Evolutionary conservation across 2,113 vertebrate species (phyloP).

Genomic region (Protomyctophum bolini): DNA sequence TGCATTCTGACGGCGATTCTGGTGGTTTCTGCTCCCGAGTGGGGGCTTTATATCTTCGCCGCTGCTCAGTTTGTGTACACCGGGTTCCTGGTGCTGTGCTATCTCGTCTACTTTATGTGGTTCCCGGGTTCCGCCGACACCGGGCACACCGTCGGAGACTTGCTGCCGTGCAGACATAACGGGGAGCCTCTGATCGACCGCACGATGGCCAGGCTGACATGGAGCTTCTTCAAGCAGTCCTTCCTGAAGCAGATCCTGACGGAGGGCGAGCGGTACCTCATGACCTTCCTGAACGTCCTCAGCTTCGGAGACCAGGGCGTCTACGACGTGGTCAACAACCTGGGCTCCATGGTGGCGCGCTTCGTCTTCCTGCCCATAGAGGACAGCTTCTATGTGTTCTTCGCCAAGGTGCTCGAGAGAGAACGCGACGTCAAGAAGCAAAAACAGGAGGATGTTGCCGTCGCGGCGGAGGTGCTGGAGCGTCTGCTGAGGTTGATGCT

Average conservation of each 20-base stretch:
- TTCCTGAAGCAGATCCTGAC: conserved; percentile 98
- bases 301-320: conserved; percentile 97
- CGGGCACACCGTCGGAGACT: conserved; percentile 70
- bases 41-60: conserved; percentile 87
- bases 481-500: conserved; percentile 91
- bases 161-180: conserved; percentile 79
- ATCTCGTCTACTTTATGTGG: conserved; percentile 83
- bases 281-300: conserved; percentile 96
- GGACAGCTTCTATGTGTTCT: conserved; percentile 98
- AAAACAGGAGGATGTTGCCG: conserved; percentile 89
- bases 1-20: conserved; percentile 86
- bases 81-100: conserved; percentile 85
- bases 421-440: conserved; percentile 82
- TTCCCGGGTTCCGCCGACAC: conserved; percentile 87
- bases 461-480: conserved; percentile 88
- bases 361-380: conserved; percentile 95
- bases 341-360: conserved; percentile 95
- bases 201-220: conserved; percentile 87
- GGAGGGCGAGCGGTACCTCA: conserved; percentile 95
- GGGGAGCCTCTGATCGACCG: conserved; percentile 73
- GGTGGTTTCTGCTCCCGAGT: conserved; percentile 83
- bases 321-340: conserved; percentile 95
- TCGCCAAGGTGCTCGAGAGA: conserved; percentile 91
- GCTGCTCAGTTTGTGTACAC: conserved; percentile 91
- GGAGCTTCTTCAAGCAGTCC: conserved; percentile 98